Percentiles rank a stretch among this genome's conserved stretches.
phyloP scores from a whole-genome alignment of 2,888 invertebrate species.

The Gari tellinella region DNA sequence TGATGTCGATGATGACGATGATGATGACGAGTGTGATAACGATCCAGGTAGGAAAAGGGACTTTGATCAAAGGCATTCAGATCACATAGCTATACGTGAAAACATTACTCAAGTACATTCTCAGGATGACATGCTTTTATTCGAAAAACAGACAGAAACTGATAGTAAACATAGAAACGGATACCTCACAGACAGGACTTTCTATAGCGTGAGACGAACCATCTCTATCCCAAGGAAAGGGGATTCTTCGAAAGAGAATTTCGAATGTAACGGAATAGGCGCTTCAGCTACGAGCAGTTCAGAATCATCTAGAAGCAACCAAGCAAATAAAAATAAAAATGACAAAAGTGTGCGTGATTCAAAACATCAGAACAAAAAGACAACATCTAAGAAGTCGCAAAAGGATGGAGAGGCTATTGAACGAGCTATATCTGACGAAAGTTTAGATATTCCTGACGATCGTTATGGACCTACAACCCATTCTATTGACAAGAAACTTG shows the following conservation, averaged over 20 bases:
- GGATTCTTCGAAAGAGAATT: too few species aligned
- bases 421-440: constrained; percentile 33
- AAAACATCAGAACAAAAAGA: too few species aligned
- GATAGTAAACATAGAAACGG: constrained; percentile 5
- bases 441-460: constrained; percentile 56
- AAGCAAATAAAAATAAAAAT: too few species aligned
- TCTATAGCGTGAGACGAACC: constrained; percentile 15
- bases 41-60: constrained; percentile 24
- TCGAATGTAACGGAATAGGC: too few species aligned
- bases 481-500: constrained; percentile 52
- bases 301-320: too few species aligned
- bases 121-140: constrained; percentile 48
- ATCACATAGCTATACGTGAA: constrained; percentile 38
- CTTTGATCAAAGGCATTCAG: constrained; percentile 24
- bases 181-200: constrained; percentile 34
- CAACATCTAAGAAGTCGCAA: too few species aligned
- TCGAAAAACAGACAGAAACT: neutral
- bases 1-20: constrained; percentile 33
- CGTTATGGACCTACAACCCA: constrained; percentile 55
- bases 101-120: constrained; percentile 51
- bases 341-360: too few species aligned
- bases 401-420: constrained; percentile 6
- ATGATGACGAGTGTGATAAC: constrained; percentile 35
- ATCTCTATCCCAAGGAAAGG: too few species aligned
- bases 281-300: too few species aligned